Conservation (phyloP, 2,113 vertebrate species). For the Chamaea fasciata region DNA sequence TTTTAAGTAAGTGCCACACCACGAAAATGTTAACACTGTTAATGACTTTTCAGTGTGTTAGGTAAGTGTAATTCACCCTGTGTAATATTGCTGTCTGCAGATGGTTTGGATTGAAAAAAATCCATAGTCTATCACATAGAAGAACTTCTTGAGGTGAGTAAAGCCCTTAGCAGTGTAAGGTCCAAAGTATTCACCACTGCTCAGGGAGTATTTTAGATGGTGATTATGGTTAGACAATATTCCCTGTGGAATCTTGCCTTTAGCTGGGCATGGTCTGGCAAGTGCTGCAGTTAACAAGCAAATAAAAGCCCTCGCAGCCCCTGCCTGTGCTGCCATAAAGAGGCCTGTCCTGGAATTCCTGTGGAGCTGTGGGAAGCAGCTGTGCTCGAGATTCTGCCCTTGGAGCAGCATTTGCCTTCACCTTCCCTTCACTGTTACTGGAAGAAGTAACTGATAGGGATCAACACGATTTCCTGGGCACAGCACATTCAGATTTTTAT, state of each 20-base stretch:
- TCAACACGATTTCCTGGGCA: constrained; percentile 1
- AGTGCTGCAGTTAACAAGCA: neutral
- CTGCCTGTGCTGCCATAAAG: neutral
- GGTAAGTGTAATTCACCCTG: neutral
- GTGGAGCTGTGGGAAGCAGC: neutral
- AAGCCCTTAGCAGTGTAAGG: neutral
- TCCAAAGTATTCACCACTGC: neutral
- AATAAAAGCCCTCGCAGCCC: neutral
- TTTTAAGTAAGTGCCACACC: neutral
- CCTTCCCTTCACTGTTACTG: neutral
- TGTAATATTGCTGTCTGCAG: neutral
- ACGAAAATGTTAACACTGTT: neutral
- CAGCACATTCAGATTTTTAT: constrained; percentile 55
- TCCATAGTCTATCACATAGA: neutral
- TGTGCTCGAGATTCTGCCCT: neutral
- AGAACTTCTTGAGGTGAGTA: neutral
- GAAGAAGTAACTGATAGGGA: constrained; percentile 30
- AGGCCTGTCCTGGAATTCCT: neutral
- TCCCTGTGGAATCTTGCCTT: neutral
- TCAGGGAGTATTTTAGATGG: neutral
- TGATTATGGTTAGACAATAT: neutral
- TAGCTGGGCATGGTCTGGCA: neutral
- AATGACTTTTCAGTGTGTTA: neutral
- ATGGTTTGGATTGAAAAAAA: neutral
- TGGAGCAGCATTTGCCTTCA: constrained; percentile 14